Evolutionary conservation across 92 coral and sea anemone genomes (phyloP), one percentile per base, ranked within the genome.

Genomic region (Phenganax marumi): DNA sequence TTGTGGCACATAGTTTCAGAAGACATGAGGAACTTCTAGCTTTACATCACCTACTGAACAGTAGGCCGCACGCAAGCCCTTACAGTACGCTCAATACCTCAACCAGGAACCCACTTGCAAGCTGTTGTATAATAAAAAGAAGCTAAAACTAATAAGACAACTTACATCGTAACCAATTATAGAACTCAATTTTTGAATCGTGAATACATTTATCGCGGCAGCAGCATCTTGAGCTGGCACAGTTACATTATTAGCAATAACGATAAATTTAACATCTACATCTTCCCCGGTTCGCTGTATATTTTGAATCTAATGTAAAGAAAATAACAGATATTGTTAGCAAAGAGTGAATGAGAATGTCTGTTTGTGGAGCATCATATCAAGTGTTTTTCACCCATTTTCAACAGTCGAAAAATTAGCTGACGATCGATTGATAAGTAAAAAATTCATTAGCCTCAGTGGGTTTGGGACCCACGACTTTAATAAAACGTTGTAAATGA

Each of bases 171-270:
- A 90, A 0, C 87, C 65, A 25, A 93, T 54, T 3, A 86, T 50
- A 0, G 24, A 12, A 12, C 90, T 75, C 71, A 92, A 68, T 79
- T 50, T 63, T n/a, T 51, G 53, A 52, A 71, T 64, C 12, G 87
- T 51, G 3, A 90, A 43, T 70, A 65, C 87, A 62, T 91, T 77
- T 65, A 85, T 92, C 58, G 71, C 72, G 14, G 70, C 54, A 9
- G 89, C 89, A 12, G 92, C 90, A 48, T 82, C 86, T 7, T 68
- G 17, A 18, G 92, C 97, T n/a, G 88, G 50, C 10, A 92, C 56
- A 0, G 79, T 76, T 65, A 81, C 58, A 54, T 86, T 89, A 84
- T 86, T 85, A n/a, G 78, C 82, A 0, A 79, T 65, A 77, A 95
- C 85, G 12, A 69, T 84, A 71, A 84, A 95, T 56, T 77, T 70